These are phyloP conservation scores for Psococerastis gibbosa DNA, from an alignment of 2,888 invertebrate genomes.

Conservation along the genomic window DNA sequence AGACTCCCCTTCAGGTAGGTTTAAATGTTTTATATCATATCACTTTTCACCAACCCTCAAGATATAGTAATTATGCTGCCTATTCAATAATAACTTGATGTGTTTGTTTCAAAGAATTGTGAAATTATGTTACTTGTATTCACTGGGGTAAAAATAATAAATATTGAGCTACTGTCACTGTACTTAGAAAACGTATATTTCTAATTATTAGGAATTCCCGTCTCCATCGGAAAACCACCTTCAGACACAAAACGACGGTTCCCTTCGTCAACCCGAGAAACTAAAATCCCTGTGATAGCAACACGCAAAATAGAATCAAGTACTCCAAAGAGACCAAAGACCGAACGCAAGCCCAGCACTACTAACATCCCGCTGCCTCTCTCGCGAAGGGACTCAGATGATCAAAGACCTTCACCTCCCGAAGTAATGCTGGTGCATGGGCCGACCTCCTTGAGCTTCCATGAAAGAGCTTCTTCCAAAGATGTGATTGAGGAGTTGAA, in stretches of 20 bases:
- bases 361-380: slow-evolving; percentile 13
- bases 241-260: neutral
- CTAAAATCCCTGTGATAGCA: neutral
- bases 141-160: too few species aligned
- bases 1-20: neutral
- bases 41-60: too few species aligned
- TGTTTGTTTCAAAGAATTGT: too few species aligned
- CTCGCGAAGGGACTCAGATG: slow-evolving; percentile 17
- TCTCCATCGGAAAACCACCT: neutral
- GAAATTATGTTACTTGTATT: too few species aligned
- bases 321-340: slow-evolving; percentile 13
- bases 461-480: slow-evolving; percentile 53
- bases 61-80: too few species aligned
- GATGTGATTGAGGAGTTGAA: slow-evolving; percentile 59
- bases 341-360: slow-evolving; percentile 12
- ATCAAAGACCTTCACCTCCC: slow-evolving; percentile 26
- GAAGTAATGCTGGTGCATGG: slow-evolving; percentile 25
- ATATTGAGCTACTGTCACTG: too few species aligned
- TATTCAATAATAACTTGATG: too few species aligned
- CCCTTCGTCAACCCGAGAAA: neutral
- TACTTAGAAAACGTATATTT: too few species aligned
- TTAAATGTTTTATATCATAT: too few species aligned
- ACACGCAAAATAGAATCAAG: neutral
- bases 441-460: slow-evolving; percentile 37
- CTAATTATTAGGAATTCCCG: too few species aligned